These are phyloP conservation scores for Piprites chloris DNA, from an alignment of 2,113 vertebrate genomes.

Conservation along the genomic window DNA sequence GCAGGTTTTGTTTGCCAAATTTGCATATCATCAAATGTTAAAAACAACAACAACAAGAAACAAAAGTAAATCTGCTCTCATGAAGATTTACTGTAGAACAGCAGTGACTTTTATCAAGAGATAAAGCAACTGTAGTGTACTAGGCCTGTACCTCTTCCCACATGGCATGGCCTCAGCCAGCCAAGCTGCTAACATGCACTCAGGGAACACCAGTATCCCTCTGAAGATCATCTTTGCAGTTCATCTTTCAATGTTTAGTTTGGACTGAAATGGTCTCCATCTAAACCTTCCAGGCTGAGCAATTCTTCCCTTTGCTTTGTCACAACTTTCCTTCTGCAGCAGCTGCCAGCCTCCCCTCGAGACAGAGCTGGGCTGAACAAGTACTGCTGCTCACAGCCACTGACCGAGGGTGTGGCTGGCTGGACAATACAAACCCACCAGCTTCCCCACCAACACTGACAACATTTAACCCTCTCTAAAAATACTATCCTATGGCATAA, in stretches of 20 bases:
- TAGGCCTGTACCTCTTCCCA: neutral
- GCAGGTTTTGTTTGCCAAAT: neutral
- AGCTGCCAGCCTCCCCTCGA: neutral
- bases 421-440: neutral
- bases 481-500: rapidly evolving
- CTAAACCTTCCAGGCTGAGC: neutral
- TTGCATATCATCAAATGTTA: neutral
- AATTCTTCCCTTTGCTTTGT: neutral
- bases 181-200: neutral
- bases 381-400: rapidly evolving
- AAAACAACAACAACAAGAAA: neutral
- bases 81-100: neutral
- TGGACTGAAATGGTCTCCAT: neutral
- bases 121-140: neutral
- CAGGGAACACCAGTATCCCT: neutral
- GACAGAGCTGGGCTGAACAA: neutral
- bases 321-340: neutral
- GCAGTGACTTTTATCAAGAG: neutral
- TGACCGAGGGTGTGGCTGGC: rapidly evolving
- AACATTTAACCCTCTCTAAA: neutral
- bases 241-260: neutral
- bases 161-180: rapidly evolving
- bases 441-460: neutral
- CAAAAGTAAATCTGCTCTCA: neutral
- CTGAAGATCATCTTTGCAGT: neutral